Percentiles rank a stretch among this genome's conserved stretches.
Conservation (phyloP, 2,113 vertebrate genomes). For the Donacobius atricapilla region DNA sequence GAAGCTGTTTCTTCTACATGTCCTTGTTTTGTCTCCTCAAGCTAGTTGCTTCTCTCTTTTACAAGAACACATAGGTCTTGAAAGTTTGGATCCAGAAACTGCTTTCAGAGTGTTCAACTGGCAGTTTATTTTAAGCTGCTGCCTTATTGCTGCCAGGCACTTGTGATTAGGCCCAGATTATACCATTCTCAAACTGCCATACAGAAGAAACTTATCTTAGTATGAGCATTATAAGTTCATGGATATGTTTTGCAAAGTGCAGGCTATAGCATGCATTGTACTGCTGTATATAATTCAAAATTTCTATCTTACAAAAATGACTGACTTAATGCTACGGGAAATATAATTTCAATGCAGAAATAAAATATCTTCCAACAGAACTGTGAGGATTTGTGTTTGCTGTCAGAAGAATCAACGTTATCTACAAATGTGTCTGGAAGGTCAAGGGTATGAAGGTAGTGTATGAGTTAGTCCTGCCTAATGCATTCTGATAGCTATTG, state of each 20-base stretch:
- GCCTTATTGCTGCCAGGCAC: not conserved
- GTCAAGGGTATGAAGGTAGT: not conserved
- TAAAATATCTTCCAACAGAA: not conserved
- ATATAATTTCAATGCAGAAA: not conserved
- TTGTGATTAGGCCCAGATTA: not conserved
- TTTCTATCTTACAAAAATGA: not conserved
- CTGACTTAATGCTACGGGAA: not conserved
- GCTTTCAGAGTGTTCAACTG: not conserved
- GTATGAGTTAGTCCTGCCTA: not conserved
- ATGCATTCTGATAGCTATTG: not conserved
- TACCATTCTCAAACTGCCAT: not conserved
- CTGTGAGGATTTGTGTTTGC: not conserved
- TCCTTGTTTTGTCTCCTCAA: not conserved
- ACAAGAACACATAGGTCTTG: not conserved
- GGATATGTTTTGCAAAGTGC: not conserved
- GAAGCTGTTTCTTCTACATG: not conserved
- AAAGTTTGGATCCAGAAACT: not conserved
- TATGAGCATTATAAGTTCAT: not conserved
- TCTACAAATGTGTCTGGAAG: slow-evolving; percentile 18
- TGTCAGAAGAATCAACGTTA: not conserved
- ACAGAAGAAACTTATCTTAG: not conserved
- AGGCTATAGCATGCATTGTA: not conserved
- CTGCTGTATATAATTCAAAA: not conserved
- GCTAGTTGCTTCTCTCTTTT: not conserved
- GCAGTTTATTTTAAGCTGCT: not conserved